These are phyloP conservation scores for Serilophus lunatus DNA, from an alignment of 2,113 vertebrate genomes.

Conservation along the genomic window DNA sequence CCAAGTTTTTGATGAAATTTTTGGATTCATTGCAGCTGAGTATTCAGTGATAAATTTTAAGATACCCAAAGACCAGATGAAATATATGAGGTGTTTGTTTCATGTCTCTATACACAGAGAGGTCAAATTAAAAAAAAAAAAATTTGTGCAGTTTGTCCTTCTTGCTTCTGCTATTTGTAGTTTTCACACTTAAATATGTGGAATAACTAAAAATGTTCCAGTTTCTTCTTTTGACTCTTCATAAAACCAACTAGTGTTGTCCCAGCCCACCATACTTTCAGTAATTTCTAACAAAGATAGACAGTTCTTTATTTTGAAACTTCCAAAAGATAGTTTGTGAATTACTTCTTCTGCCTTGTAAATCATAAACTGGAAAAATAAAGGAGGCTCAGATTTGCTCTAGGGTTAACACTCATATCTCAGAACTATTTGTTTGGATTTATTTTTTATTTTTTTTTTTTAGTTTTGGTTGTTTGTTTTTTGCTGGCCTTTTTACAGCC, in stretches of 20 bases:
- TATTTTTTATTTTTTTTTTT: too few species aligned
- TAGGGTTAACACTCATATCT: background rate
- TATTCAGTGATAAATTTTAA: background rate
- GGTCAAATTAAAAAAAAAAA: background rate
- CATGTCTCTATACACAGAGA: background rate
- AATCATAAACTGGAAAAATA: background rate
- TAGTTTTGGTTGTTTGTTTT: background rate
- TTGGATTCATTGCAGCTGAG: background rate
- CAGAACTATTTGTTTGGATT: background rate
- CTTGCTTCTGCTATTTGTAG: background rate
- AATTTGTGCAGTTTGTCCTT: background rate
- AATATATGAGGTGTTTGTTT: background rate
- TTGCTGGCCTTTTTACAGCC: background rate
- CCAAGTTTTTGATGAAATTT: background rate
- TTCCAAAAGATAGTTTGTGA: background rate
- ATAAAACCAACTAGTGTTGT: background rate
- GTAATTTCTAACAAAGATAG: background rate
- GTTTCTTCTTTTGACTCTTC: background rate
- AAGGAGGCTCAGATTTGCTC: background rate
- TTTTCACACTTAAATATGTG: background rate
- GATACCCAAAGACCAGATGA: background rate
- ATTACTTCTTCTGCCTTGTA: background rate
- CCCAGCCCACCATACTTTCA: background rate
- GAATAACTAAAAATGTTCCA: background rate
- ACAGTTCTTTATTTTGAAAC: background rate